Conservation (phyloP, 2,888 invertebrate genomes). For the Dicyrtoma fusca region DNA sequence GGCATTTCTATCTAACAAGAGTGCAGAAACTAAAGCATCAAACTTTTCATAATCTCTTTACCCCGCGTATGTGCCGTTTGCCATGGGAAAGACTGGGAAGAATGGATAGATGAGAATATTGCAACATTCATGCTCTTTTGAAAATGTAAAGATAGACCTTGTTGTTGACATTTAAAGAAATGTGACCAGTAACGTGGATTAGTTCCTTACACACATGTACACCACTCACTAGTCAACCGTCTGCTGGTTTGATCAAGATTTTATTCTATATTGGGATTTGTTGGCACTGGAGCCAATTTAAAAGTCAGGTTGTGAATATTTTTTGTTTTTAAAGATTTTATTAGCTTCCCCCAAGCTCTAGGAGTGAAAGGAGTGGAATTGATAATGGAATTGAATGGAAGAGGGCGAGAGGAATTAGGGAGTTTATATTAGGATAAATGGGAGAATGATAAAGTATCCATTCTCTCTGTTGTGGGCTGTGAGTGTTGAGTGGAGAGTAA, state of each 20-base stretch:
- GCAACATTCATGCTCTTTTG: too few relatives aligned
- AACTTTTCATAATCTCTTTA: neutral
- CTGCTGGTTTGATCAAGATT: constrained; percentile 13
- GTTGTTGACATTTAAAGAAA: too few relatives aligned
- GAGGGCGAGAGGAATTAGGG: neutral
- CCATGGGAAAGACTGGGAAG: neutral
- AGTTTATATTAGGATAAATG: neutral
- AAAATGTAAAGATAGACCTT: too few relatives aligned
- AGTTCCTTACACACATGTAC: too few relatives aligned
- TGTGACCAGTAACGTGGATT: too few relatives aligned
- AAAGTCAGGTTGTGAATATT: neutral
- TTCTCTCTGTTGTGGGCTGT: neutral
- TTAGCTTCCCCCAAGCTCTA: neutral
- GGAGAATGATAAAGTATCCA: neutral
- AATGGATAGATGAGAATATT: neutral
- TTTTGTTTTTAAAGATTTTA: constrained; percentile 2
- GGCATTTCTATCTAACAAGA: too few relatives aligned
- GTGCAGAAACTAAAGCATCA: too few relatives aligned
- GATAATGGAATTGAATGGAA: too few relatives aligned
- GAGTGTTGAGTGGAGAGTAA: constrained; percentile 3
- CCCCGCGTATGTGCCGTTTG: too few relatives aligned
- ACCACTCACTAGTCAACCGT: too few relatives aligned
- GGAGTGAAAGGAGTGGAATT: too few relatives aligned
- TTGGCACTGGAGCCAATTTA: constrained; percentile 17
- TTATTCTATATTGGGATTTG: constrained; percentile 24